Evolutionary conservation across 2,113 vertebrate species (phyloP).

Genomic region (Pteruthius melanotis): DNA sequence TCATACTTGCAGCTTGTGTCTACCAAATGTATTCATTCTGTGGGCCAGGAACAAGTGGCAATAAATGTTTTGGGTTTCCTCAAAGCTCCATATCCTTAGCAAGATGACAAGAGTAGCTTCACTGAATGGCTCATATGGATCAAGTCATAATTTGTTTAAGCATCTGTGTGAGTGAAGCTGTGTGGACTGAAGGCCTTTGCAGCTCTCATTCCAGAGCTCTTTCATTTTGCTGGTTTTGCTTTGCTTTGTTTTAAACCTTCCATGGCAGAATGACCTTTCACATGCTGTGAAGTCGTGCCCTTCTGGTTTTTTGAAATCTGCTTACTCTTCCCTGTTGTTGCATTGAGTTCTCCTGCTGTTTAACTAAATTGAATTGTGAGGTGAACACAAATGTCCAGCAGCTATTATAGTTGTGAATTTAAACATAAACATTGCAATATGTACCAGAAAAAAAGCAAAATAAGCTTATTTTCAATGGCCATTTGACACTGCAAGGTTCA

Average conservation of each 20-base stretch:
- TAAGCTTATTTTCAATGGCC: not conserved
- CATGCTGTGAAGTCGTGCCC: not conserved
- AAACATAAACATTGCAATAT: not conserved
- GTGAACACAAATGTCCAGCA: conserved; percentile 9
- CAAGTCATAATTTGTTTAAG: not conserved
- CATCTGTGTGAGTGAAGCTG: not conserved
- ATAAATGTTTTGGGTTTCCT: not conserved
- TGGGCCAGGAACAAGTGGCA: not conserved
- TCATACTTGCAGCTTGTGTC: not conserved
- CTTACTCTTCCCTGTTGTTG: conserved; percentile 13
- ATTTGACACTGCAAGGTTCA: not conserved
- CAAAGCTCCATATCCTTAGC: not conserved
- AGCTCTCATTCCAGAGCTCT: not conserved
- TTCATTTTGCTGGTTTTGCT: not conserved
- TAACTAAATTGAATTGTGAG: conserved; percentile 14
- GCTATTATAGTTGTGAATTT: not conserved
- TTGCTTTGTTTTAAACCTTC: conserved; percentile 19
- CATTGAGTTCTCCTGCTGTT: conserved; percentile 1
- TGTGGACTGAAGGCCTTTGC: not conserved
- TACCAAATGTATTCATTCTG: not conserved
- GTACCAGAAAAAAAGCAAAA: not conserved
- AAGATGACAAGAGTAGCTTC: not conserved
- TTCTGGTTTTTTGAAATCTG: conserved; percentile 9
- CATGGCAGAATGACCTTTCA: conserved; percentile 36
- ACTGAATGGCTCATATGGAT: not conserved